Evolutionary conservation across 37 sponge, comb jelly and placozoan genomes (phyloP).

Genomic region (Crambe crambe): DNA sequence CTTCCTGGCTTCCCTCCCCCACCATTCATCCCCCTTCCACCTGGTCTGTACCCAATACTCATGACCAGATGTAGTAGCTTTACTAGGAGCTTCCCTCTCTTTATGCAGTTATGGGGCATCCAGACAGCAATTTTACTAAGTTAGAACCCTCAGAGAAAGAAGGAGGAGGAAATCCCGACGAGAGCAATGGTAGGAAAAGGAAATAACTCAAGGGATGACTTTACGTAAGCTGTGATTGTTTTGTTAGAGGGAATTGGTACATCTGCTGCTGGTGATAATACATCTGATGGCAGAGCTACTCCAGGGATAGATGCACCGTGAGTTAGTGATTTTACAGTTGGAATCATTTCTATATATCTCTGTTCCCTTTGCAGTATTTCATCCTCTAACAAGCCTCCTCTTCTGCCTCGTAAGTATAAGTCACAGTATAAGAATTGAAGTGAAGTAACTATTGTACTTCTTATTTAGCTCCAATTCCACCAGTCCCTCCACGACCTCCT

Average conservation of each 20-base stretch:
- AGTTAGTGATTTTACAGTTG: too few relatives aligned
- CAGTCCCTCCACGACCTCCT: slow-evolving; percentile 36
- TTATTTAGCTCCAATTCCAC: slow-evolving; percentile 20
- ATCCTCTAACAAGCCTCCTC: slow-evolving; percentile 31
- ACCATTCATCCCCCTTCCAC: not conserved
- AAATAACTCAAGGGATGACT: not conserved
- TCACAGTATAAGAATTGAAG: not conserved
- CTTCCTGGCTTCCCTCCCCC: not conserved
- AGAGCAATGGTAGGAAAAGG: not conserved
- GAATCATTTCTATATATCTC: not conserved
- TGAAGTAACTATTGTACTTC: not conserved
- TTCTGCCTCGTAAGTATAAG: slow-evolving; percentile 42
- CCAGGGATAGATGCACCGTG: slow-evolving; percentile 45
- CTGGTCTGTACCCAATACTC: not conserved
- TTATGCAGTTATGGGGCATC: too few relatives aligned
- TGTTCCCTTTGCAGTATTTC: not conserved
- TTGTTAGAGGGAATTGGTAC: too few relatives aligned
- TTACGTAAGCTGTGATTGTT: too few relatives aligned
- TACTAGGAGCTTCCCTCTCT: not conserved
- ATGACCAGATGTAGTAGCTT: not conserved
- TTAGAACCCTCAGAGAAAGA: not conserved
- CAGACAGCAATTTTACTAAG: not conserved
- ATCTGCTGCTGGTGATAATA: slow-evolving; percentile 16
- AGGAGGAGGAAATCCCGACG: not conserved
- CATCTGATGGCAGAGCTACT: slow-evolving; percentile 57